Percentiles rank a stretch among this genome's conserved stretches.
Conservation (phyloP, 2,113 vertebrate species). For the Xiphorhynchus elegans region DNA sequence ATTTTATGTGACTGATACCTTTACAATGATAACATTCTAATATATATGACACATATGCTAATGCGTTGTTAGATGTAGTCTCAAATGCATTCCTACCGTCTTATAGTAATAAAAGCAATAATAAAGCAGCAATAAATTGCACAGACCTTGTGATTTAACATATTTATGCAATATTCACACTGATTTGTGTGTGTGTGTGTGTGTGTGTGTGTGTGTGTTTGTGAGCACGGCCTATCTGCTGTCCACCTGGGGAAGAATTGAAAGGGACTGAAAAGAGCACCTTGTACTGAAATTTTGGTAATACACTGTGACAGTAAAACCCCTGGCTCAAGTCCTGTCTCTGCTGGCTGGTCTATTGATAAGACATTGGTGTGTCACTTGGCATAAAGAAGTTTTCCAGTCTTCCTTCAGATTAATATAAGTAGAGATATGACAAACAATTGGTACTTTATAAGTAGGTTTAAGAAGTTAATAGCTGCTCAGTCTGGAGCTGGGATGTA, state of each 20-base stretch:
- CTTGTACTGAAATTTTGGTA: not conserved
- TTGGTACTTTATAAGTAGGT: not conserved
- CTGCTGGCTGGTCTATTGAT: not conserved
- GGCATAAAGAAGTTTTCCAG: not conserved
- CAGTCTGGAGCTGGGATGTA: not conserved
- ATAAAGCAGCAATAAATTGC: not conserved
- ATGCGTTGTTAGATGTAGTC: not conserved
- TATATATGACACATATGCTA: not conserved
- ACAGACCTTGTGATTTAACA: not conserved
- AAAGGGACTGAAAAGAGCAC: not conserved
- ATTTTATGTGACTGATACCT: not conserved
- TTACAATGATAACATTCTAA: not conserved
- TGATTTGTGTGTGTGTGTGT: too few species aligned
- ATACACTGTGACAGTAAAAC: not conserved
- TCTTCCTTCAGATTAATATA: not conserved
- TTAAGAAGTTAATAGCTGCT: not conserved
- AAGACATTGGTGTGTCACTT: not conserved
- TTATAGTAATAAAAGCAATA: not conserved
- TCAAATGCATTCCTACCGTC: not conserved
- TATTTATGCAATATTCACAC: not conserved
- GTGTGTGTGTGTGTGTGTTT: fast-evolving
- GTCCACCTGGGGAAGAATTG: not conserved
- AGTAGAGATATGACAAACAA: not conserved
- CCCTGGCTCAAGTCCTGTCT: not conserved
- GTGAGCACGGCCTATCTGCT: not conserved